These are phyloP conservation scores for Leptosomus discolor DNA, from an alignment of 2,113 vertebrate species.

Conservation along the genomic window DNA sequence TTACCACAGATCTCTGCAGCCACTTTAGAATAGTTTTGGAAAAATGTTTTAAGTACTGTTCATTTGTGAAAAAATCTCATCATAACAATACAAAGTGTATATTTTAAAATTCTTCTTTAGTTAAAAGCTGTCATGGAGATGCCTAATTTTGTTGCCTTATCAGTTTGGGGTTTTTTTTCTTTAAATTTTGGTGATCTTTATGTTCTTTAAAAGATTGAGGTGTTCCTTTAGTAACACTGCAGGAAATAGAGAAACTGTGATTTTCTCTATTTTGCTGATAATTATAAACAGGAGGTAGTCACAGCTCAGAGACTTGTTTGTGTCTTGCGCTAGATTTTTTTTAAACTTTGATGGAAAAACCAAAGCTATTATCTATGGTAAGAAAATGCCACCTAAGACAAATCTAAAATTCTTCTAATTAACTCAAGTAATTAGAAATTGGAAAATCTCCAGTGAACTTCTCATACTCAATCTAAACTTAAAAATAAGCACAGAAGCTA, in stretches of 20 bases:
- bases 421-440: slow-evolving; percentile 61
- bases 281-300: slow-evolving; percentile 60
- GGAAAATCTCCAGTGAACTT: slow-evolving; percentile 57
- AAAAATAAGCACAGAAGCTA: slow-evolving; percentile 4
- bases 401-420: slow-evolving; percentile 65
- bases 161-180: neutral
- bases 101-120: neutral
- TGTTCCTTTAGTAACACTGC: slow-evolving; percentile 25
- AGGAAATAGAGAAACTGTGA: slow-evolving; percentile 35
- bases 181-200: neutral
- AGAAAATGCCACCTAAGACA: slow-evolving; percentile 45
- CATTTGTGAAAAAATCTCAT: neutral
- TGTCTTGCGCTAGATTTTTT: neutral
- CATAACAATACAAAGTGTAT: neutral
- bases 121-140: neutral
- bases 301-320: slow-evolving; percentile 14
- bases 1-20: neutral
- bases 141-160: neutral
- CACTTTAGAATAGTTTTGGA: neutral
- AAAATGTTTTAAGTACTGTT: neutral
- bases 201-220: neutral
- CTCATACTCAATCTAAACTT: neutral
- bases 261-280: slow-evolving; percentile 39
- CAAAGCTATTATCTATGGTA: slow-evolving; percentile 40
- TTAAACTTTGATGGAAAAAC: slow-evolving; percentile 22